Base-by-base conservation (phyloP, 1,140 invertebrate species). In the Mya arenaria region DNA sequence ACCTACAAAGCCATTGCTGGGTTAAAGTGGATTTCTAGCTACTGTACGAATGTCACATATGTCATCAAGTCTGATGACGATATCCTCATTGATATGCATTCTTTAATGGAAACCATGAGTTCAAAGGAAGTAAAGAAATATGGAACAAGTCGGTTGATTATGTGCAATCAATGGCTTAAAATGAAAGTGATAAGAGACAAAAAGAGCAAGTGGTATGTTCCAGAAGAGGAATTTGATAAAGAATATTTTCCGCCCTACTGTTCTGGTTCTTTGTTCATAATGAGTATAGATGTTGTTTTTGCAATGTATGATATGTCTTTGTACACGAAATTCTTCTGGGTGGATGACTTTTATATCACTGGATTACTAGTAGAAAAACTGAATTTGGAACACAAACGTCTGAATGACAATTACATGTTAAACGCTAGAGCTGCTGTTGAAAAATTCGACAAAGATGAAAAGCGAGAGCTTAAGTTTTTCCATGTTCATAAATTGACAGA, bases 1-100 rank as follows among this genome's bases (percentile, higher is more conserved):
- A 97, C 97, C 1, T 97, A 97, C 88, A 98, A 98, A 92, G 96
- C 97, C 91, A 95, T 96, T 4, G 96, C 96, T 95, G 95, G 94
- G 0, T 94, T 97, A n/a, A 96, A 96, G 90, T 98, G 96, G 95
- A 94, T 95, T 55, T 94, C 94, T 6, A 95, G 95, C 88, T 94
- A 95, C 92, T 95, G 93, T 90, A 83, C 86, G 82, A 93, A 94
- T 84, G 96, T 95, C 0, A 82, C 30, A 62, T 93, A 89, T 83
- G 84, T 94, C 44, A 87, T 94, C 60, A 94, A 94, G 86, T 91
- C 92, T 5, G 94, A 94, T 83, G 94, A 94, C 78, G 94, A 94
- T 84, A 83, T 88, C 44, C 66, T 90, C n/a, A 82, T 89, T 10
- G 86, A 89, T 71, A 84, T 86, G 36, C 83, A 94, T 78, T 94